These are phyloP conservation scores for Embidobia sp. DNA, from an alignment of 2,888 invertebrate species.

Conservation along the genomic window DNA sequence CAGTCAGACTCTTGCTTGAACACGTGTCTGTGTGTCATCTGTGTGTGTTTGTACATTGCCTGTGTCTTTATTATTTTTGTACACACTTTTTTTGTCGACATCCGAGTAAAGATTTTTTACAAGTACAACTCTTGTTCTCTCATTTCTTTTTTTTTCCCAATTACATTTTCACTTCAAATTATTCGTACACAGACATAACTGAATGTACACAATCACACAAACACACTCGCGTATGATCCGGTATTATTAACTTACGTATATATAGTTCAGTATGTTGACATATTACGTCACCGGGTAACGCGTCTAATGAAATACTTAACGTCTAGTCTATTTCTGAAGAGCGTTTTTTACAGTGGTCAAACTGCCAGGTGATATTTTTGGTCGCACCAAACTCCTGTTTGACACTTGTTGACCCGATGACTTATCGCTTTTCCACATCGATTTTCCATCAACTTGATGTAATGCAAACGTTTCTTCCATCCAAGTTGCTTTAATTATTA, in stretches of 20 bases:
- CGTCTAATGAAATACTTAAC: slow-evolving; percentile 53
- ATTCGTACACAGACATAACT: too few species aligned
- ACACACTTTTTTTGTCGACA: too few species aligned
- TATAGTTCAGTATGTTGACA: slow-evolving; percentile 57
- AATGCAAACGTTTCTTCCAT: slow-evolving; percentile 1
- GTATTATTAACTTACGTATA: slow-evolving; percentile 59
- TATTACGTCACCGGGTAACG: slow-evolving; percentile 52
- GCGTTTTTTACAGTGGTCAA: slow-evolving; percentile 40
- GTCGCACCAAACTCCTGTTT: slow-evolving; percentile 20
- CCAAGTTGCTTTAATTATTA: too few species aligned
- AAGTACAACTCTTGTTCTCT: too few species aligned
- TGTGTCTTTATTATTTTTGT: slow-evolving; percentile 11
- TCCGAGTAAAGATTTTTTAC: too few species aligned
- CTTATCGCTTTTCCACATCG: slow-evolving; percentile 4
- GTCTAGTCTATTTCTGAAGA: slow-evolving; percentile 55
- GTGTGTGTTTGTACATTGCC: too few species aligned
- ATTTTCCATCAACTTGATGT: slow-evolving; percentile 13
- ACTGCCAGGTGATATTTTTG: slow-evolving; percentile 35
- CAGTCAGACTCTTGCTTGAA: slow-evolving; percentile 12
- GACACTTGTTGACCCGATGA: slow-evolving; percentile 52
- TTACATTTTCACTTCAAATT: too few species aligned
- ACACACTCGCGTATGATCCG: slow-evolving; percentile 25
- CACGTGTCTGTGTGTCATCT: too few species aligned
- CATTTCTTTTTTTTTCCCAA: neutral
- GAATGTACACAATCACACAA: slow-evolving; percentile 1